These are phyloP conservation scores for Leucoraja erinaceus DNA, from an alignment of 2,113 vertebrate species.

Conservation along the genomic window DNA sequence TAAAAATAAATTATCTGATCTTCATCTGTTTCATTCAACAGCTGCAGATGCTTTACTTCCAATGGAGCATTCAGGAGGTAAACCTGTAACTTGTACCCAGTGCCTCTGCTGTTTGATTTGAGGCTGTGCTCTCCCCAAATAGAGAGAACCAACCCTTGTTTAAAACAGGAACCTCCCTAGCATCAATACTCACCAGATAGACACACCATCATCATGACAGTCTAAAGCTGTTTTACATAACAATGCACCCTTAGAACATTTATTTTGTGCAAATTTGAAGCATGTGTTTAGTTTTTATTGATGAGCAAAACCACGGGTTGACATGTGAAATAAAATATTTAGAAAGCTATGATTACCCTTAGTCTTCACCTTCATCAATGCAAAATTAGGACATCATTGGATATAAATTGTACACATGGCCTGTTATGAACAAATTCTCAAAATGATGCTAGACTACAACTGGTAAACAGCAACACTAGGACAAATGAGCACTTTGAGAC, in stretches of 20 bases:
- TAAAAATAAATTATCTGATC: background rate
- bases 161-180: background rate
- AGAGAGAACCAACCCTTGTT: background rate
- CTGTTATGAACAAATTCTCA: background rate
- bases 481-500: background rate
- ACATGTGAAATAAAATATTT: background rate
- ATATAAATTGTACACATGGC: background rate
- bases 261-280: background rate
- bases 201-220: background rate
- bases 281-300: background rate
- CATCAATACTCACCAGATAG: background rate
- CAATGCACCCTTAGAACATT: background rate
- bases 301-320: background rate
- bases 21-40: background rate
- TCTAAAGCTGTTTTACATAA: background rate
- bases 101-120: background rate
- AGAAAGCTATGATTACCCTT: background rate
- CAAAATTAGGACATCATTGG: background rate
- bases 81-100: background rate
- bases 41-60: background rate
- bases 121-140: background rate
- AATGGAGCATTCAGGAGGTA: background rate
- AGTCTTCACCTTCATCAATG: background rate
- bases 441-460: background rate
- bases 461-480: background rate